phyloP scores from a whole-genome alignment of 2,888 invertebrate species.

The Sinohyriopsis cumingii region DNA sequence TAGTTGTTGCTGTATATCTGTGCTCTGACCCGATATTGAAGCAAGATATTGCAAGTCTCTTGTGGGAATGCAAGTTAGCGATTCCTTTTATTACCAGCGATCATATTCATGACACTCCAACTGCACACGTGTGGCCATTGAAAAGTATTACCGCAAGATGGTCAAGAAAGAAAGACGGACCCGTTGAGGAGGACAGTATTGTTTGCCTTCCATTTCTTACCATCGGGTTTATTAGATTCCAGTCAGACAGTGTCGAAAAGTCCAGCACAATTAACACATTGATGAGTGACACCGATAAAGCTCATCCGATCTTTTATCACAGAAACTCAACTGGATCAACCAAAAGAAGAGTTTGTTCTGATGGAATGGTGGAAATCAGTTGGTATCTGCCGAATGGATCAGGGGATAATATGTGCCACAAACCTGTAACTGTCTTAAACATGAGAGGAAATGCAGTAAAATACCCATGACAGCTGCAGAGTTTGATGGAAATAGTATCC shows the following conservation, averaged over 20 bases:
- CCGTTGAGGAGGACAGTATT: not conserved
- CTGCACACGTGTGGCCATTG: constrained; percentile 4
- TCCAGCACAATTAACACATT: constrained; percentile 6
- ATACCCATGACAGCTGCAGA: not conserved
- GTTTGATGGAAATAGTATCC: not conserved
- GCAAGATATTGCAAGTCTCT: constrained; percentile 10
- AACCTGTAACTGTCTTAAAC: constrained; percentile 5
- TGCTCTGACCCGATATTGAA: constrained; percentile 14
- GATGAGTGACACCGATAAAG: constrained; percentile 6
- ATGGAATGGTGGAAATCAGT: constrained; percentile 13
- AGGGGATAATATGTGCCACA: not conserved
- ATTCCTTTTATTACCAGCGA: constrained; percentile 3
- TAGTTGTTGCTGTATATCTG: constrained; percentile 7
- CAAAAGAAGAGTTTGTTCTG: not conserved
- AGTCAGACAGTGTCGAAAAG: constrained; percentile 3
- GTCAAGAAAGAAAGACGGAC: too few relatives aligned
- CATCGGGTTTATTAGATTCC: constrained; percentile 5
- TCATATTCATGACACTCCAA: not conserved
- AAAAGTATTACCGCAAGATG: not conserved
- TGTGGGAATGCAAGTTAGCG: constrained; percentile 15
- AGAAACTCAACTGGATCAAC: constrained; percentile 9
- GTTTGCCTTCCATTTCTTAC: not conserved
- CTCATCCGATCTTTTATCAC: constrained; percentile 13
- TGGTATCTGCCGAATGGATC: constrained; percentile 8
- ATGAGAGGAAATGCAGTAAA: constrained; percentile 7